A percentile compares a stretch with the other conserved stretches of the same genome.
Evolutionary conservation across 35 echinoderm and acorn worm genomes (phyloP).

Genomic region (Amphiura filiformis): DNA sequence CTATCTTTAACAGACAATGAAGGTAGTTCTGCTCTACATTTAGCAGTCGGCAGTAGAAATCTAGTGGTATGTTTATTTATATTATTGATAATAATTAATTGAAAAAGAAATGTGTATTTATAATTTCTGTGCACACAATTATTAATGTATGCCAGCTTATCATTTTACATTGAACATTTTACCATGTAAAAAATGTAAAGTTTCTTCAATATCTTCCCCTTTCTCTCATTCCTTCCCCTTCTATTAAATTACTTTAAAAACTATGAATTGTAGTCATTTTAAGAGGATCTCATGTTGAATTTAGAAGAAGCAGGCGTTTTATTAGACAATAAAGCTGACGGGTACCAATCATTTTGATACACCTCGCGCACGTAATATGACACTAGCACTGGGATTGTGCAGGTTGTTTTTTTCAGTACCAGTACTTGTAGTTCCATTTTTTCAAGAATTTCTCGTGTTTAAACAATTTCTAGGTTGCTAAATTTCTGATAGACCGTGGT

Average conservation of each 20-base stretch:
- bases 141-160: background rate
- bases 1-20: background rate
- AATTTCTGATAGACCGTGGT: constrained; percentile 41
- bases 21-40: background rate
- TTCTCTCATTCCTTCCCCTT: no score
- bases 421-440: background rate
- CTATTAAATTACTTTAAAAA: background rate
- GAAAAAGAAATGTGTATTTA: no score
- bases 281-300: no score
- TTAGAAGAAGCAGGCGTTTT: no score
- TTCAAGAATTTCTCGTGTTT: background rate
- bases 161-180: background rate
- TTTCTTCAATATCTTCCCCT: no score
- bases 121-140: no score
- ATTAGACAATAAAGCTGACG: no score
- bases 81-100: no score
- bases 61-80: background rate
- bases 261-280: no score
- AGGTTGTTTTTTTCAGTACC: background rate
- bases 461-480: constrained; percentile 20
- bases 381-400: background rate
- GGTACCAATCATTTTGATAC: no score
- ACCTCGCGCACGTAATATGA: background rate
- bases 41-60: background rate
- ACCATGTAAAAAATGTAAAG: no score